These are phyloP conservation scores for Zaprionus lachaisei DNA, from an alignment of 1,140 invertebrate genomes.

Conservation along the genomic window DNA sequence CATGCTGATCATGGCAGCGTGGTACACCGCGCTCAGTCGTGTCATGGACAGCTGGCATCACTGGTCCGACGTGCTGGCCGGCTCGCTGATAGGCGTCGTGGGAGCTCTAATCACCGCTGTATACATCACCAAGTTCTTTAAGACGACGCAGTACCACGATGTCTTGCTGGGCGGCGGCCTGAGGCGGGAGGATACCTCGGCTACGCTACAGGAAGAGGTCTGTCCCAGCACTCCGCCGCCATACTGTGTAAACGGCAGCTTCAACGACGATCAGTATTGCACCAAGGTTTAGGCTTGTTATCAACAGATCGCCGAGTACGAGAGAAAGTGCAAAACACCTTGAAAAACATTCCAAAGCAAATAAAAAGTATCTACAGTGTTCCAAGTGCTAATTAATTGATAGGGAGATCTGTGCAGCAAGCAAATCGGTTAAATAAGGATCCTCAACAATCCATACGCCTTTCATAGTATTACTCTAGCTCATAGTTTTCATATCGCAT, in stretches of 20 bases:
- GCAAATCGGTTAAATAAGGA: background rate
- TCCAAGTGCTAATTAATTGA: background rate
- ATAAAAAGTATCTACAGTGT: constrained; percentile 6
- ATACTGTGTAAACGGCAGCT: constrained; percentile 60
- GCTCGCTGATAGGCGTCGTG: constrained; percentile 61
- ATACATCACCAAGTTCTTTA: constrained; percentile 66
- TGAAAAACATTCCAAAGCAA: constrained; percentile 50
- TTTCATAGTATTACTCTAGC: constrained; percentile 16
- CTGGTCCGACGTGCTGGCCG: constrained; percentile 75
- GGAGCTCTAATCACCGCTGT: constrained; percentile 67
- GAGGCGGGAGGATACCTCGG: constrained; percentile 65
- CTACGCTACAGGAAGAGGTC: constrained; percentile 73
- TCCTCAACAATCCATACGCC: background rate
- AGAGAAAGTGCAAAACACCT: constrained; percentile 9
- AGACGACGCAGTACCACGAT: constrained; percentile 13
- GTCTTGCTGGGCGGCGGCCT: constrained; percentile 38
- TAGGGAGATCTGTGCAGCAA: background rate
- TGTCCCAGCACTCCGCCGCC: constrained; percentile 70
- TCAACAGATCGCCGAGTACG: constrained; percentile 5
- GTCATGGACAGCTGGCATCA: constrained; percentile 82
- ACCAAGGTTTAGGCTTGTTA: constrained; percentile 54
- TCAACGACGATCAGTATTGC: constrained; percentile 68
- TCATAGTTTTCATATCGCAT: background rate
- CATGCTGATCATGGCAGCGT: constrained; percentile 86
- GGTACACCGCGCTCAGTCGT: constrained; percentile 75